phyloP scores from a whole-genome alignment of 2,797 vertebrate species.

The Rhinella marina region DNA sequence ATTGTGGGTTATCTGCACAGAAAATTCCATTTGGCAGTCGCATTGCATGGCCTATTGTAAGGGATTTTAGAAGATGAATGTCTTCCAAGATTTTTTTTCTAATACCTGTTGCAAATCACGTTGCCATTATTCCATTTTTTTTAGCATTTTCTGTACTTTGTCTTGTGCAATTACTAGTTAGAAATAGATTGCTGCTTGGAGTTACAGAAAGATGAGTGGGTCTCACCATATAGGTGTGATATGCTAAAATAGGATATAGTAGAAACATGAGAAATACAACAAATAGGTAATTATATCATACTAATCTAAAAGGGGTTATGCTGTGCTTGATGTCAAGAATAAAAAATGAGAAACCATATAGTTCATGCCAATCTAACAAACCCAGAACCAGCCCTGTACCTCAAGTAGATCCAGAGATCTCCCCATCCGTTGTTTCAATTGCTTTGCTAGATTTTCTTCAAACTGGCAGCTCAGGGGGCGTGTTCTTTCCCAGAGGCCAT shows the following conservation, averaged over 20 bases:
- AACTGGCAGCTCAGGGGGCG: no score
- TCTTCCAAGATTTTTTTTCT: background rate
- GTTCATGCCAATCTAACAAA: no score
- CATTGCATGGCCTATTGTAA: conserved; percentile 18
- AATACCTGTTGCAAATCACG: conserved; percentile 24
- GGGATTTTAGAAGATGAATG: conserved; percentile 23
- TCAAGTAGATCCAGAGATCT: no score
- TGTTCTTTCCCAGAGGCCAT: no score
- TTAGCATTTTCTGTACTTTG: conserved; percentile 1
- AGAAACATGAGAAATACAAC: background rate
- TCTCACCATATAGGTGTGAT: background rate
- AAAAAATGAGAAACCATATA: no score
- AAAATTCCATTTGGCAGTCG: conserved; percentile 60
- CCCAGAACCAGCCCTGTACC: no score
- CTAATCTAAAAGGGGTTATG: no score
- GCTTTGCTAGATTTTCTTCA: no score
- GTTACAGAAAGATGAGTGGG: background rate
- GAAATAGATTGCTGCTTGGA: background rate
- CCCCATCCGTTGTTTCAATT: no score
- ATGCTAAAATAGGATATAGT: background rate
- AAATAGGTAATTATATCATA: no score
- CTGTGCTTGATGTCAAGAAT: no score
- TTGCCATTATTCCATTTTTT: background rate
- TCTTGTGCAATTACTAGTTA: background rate
- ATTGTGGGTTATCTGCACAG: conserved; percentile 65